Base-by-base conservation (phyloP, 2,113 vertebrate species). In the Montifringilla adamsi region DNA sequence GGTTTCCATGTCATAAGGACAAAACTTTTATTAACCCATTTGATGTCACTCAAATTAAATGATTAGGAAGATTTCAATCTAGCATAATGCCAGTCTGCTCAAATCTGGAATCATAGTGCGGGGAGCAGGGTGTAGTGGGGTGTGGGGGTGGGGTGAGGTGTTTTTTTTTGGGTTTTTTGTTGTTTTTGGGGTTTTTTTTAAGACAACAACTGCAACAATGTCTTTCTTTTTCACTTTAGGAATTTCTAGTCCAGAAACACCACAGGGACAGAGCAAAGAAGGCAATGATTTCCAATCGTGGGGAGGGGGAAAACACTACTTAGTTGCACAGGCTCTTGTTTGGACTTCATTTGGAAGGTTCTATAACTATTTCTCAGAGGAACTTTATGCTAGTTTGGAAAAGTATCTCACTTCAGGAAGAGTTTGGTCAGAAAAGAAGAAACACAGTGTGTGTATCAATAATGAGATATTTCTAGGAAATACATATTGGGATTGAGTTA, bases 11-110 rank as follows among this genome's bases (percentile, higher is more conserved):
- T 17, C 77, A 68, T 35, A 60, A 60, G 28, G 30, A 68, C 33
- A 93, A 84, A 66, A 81, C 31, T 69, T 91, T 53, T 41, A 91
- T 82, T 60, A 93, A 83, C 62, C 30, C n/a, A 31, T 77, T 21
- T 49, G 31, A 73, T 91, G 70, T 75, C 50, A 26, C 35, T 76
- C 13, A 82, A 73, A 87, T 62, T 60, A 94, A 89, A 89, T 62
- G 3, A 78, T 59, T 59, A 30, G 26, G 43, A 86, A 70, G 22
- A 64, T 64, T 87, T 87, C 66, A 87, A 46, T 87, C 50, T 69
- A 50, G 15, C 1, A 1, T 66, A 90, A 66, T 53, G 66, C 19
- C 21, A 58, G 18, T 62, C 46, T 94, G 37, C 14, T 58, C 28
- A 94, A 84, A 73, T 49, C 37, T 89, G 37, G 41, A 81, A 78